Evolutionary conservation across 2,113 vertebrate genomes (phyloP), one percentile per base, ranked within the genome.

Genomic region (Triplophysa dalaica): DNA sequence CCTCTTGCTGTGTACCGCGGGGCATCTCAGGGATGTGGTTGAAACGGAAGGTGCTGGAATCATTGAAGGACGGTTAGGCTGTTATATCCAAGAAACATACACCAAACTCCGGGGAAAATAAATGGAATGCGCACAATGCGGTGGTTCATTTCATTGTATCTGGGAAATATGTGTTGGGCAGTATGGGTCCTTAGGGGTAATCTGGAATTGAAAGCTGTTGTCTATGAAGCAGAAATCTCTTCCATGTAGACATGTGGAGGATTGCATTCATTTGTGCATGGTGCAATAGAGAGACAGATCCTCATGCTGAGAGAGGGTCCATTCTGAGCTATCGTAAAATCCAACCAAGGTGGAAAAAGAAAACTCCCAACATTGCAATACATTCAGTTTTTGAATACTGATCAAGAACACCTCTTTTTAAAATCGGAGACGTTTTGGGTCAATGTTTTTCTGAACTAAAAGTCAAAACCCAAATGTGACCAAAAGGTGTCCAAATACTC

Each of bases 81-180:
- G 19, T 85, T 90, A 91, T 82, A 91, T 92, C 91, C 93, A 85
- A 88, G 26, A 83, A 87, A 86, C 84, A 87, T 43, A 65, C 52
- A 45, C n/a, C 3, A 24, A 13, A 22, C 29, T 41, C 86, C 84
- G 86, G 56, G 72, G 81, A 61, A 48, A 45, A 70, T 4, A 54
- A 65, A 48, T 10, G 74, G 86, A 50, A 79, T 87, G 83, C 76
- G 84, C 86, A 52, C 50, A 1, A 52, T 58, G 17, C 2, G n/a
- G 50, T 5, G 60, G 41, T 58, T 90, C 87, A 87, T 90, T 84
- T 85, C 82, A 82, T 22, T 82, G 62, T 87, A 83, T 87, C 87
- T 87, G 85, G 73, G 48, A 14, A 14, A 41, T 43, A 58, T 85
- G 81, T 87, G 66, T 84, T 86, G 83, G 65, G 10, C 2, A 13